Evolutionary conservation across 2,888 invertebrate species (phyloP).

Genomic region (Calliopum simillimum): DNA sequence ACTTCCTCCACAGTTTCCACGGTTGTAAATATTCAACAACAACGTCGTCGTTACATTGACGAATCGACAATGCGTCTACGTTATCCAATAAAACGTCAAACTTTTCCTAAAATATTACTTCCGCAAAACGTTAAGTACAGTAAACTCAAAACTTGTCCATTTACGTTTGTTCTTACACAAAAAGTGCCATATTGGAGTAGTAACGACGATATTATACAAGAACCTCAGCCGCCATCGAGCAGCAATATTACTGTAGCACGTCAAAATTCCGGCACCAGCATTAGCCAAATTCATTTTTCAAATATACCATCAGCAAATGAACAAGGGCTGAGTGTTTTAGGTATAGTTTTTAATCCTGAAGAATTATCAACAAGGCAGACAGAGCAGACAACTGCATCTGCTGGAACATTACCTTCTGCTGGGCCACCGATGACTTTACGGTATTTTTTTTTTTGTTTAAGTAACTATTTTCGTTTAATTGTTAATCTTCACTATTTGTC

Average conservation of each 20-base stretch:
- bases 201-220: background rate
- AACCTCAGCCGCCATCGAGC: background rate
- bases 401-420: background rate
- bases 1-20: no score
- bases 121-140: background rate
- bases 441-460: slow-evolving; percentile 12
- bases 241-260: slow-evolving; percentile 45
- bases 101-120: background rate
- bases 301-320: background rate
- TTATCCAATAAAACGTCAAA: background rate
- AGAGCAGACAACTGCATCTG: background rate
- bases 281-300: background rate
- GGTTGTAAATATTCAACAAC: background rate
- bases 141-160: background rate
- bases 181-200: no score
- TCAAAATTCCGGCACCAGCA: slow-evolving; percentile 30
- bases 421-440: slow-evolving; percentile 5
- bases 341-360: background rate
- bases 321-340: background rate
- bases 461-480: background rate
- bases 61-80: slow-evolving; percentile 12
- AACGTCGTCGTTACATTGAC: background rate
- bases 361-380: slow-evolving; percentile 4
- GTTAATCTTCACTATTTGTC: background rate
- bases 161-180: slow-evolving; percentile 15